Base-by-base conservation (phyloP, 1,140 invertebrate genomes). In the Doryteuthis pealeii region DNA sequence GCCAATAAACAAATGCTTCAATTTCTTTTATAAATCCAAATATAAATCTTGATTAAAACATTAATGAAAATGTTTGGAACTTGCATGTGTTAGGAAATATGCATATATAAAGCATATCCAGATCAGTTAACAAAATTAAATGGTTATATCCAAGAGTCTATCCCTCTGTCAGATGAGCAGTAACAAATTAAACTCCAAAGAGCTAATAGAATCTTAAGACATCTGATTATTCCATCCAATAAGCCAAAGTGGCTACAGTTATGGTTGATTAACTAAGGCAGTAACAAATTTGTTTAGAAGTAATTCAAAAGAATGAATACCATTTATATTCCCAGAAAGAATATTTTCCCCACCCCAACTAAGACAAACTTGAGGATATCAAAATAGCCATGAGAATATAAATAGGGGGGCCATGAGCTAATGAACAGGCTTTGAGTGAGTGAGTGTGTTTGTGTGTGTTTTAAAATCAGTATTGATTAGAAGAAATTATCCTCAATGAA, bases 261-360 rank as follows among this genome's bases (percentile, higher is more conserved):
- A 22, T 15, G 45, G 26, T 62, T 62, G 5, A 62, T n/a, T 62
- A 62, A 28, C 54, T 62, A 62, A 62, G 54, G 54, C 54, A 62
- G 18, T 62, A 62, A 28, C 18, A n/a, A 62, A 40, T 40, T 3
- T 40, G 10, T 40, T 3, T 3, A 3, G 3, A 40, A 40, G 26
- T 62, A 62, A 62, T 62, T 12, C 35, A 40, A 40, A 62, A 62
- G 54, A 62, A 62, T 62, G 10, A 62, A 62, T 62, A n/a, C 26
- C 26, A 8, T n/a, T 62, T 8, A 62, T 22, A 22, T n/a, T 62
- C 54, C 18, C 18, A 62, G 45, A 62, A 22, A 62, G 6, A 62
- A 62, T 62, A 62, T 18, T 28, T 5, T n/a, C 18, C 54, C 54
- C 5, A n/a, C 54, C 54, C 18, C 54, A 62, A 18, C 18, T n/a